Evolutionary conservation across 1,140 invertebrate species (phyloP), one percentile per base, ranked within the genome.

Genomic region (Atta cephalotes): DNA sequence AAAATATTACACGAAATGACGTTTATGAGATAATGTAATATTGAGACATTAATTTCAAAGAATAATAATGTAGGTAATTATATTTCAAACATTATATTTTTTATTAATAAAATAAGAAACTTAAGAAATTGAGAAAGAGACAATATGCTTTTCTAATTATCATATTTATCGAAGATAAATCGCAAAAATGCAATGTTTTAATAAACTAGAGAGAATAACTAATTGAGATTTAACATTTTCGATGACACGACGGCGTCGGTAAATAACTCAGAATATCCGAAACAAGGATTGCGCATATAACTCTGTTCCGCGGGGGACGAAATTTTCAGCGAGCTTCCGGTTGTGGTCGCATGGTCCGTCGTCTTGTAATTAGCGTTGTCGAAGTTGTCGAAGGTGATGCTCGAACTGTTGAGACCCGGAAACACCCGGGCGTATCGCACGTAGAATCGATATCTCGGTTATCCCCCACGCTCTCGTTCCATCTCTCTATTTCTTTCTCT

Each of bases 281-380:
- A 45, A 84, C 70, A 56, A 49, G 70, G n/a, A 84, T 82, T 49
- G 68, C n/a, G 56, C 56, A 18, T 84, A 76, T 62, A 76, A 76
- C 31, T 58, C 45, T 81, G 51, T 25, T 25, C 45, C 16, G 56
- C 45, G 74, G 51, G 66, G 31, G 21, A 66, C 53, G 80, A 79
- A 79, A 90, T 89, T 89, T 74, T 80, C 78, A 4, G 71, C 28
- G 62, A 81, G 76, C 65, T 76, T 74, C 63, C 70, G 86, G 58
- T 62, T 88, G 85, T 62, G 88, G 85, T 86, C 85, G 77, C 85
- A 28, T 58, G 86, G 88, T 63, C 79, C 86, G 80, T 88, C 86
- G 89, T 90, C 86, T 87, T 91, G 89, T 91, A 91, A 91, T 91
- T 91, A 91, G 89, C 87, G 87, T 90, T 91, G 87, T 91, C 84